Evolutionary conservation across 2,888 invertebrate genomes (phyloP), one percentile per base, ranked within the genome.

Genomic region (Leucophora obtusa): DNA sequence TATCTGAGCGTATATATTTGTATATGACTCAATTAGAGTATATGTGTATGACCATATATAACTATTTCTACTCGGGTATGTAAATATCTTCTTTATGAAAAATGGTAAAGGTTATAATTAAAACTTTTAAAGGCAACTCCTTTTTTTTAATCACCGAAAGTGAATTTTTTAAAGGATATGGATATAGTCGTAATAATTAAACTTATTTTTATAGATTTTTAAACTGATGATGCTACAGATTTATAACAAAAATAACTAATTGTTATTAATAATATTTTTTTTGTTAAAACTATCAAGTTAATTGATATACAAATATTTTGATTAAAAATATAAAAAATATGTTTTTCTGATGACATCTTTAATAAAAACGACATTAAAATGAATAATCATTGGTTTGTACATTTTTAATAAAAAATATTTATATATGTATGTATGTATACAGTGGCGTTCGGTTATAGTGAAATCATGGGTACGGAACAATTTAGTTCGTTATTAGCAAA

Each of bases 51-150:
- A n/a, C n/a, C n/a, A n/a, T n/a, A n/a, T n/a, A n/a, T n/a, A n/a
- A n/a, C n/a, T n/a, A n/a, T n/a, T n/a, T n/a, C n/a, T n/a, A n/a
- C n/a, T n/a, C n/a, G n/a, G n/a, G n/a, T n/a, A n/a, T n/a, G n/a
- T n/a, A n/a, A n/a, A n/a, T n/a, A 21, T 21, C 21, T 21, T 21
- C 21, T 21, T 21, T 21, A 21, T 6, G 28, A n/a, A 47, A 47
- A 47, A 47, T 47, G n/a, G n/a, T n/a, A n/a, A n/a, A 47, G 43
- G n/a, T 47, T n/a, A 14, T 47, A 47, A 47, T 47, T n/a, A 47
- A 47, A 47, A n/a, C n/a, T 47, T n/a, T n/a, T n/a, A 3, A 47
- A n/a, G 43, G 43, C n/a, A 47, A 47, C 5, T n/a, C n/a, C 43
- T 47, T 47, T 47, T 47, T 11, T 38, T 38, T 38, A 38, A 47